Percentiles rank a stretch among this genome's conserved stretches.
Conservation (phyloP, 1,140 invertebrate genomes). For the Cotesia chilonis region DNA sequence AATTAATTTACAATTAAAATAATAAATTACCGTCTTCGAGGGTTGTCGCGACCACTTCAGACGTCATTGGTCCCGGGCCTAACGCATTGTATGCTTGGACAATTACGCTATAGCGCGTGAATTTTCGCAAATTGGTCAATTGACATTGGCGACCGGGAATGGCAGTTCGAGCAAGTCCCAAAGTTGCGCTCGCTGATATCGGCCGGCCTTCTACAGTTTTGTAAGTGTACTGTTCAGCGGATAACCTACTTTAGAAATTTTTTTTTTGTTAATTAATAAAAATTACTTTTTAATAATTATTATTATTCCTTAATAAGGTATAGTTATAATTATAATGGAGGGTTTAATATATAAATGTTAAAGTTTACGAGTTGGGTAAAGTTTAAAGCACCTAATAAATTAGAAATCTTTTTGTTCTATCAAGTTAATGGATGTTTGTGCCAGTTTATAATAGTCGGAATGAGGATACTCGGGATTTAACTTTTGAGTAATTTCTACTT, state of each 20-base stretch:
- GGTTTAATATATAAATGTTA: no score
- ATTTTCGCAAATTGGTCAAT: slow-evolving; percentile 75
- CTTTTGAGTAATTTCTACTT: no score
- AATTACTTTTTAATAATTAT: no score
- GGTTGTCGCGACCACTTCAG: slow-evolving; percentile 82
- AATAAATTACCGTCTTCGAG: slow-evolving; percentile 82
- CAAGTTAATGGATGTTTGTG: no score
- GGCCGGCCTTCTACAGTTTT: slow-evolving; percentile 62
- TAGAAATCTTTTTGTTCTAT: no score
- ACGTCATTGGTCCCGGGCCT: slow-evolving; percentile 87
- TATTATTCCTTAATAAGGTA: not conserved
- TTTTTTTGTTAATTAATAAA: no score
- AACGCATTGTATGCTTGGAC: slow-evolving; percentile 93
- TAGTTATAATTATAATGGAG: no score
- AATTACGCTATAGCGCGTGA: slow-evolving; percentile 86
- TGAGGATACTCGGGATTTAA: no score
- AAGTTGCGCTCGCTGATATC: slow-evolving; percentile 59
- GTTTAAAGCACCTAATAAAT: no score
- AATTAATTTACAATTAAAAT: not conserved
- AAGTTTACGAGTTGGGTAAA: no score
- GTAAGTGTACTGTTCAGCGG: slow-evolving; percentile 61
- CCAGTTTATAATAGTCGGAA: no score
- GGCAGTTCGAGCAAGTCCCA: slow-evolving; percentile 60
- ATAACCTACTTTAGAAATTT: slow-evolving; percentile 45
- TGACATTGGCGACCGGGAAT: slow-evolving; percentile 62